Evolutionary conservation across 2,113 vertebrate species (phyloP).

Genomic region (Hippocampus comes): DNA sequence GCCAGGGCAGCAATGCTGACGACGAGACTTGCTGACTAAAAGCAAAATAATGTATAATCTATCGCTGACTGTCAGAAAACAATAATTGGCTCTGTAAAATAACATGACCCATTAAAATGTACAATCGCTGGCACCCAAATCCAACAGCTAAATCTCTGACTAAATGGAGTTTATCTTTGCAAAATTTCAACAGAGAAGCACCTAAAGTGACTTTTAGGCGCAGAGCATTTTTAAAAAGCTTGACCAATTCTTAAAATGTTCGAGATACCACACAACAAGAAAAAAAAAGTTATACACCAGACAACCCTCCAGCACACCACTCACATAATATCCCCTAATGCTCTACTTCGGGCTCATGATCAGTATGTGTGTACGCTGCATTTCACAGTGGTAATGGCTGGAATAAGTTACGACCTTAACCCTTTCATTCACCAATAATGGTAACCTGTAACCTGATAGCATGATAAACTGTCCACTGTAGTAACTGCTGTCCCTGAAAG

Average conservation of each 20-base stretch:
- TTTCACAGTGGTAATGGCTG: too few relatives aligned
- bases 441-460: too few relatives aligned
- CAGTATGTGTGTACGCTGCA: too few relatives aligned
- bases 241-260: neutral
- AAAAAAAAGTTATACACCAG: too few relatives aligned
- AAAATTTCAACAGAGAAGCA: neutral
- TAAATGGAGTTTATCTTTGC: neutral
- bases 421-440: too few relatives aligned
- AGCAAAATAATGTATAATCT: constrained; percentile 7
- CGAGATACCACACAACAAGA: too few relatives aligned
- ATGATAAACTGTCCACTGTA: too few relatives aligned
- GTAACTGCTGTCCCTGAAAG: too few relatives aligned
- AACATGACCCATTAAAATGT: neutral
- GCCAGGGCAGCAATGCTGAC: constrained; percentile 4
- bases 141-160: neutral
- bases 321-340: neutral
- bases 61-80: neutral
- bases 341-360: too few relatives aligned
- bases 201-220: neutral
- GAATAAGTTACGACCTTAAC: too few relatives aligned
- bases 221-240: too few relatives aligned
- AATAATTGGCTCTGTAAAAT: constrained; percentile 1
- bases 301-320: neutral
- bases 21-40: constrained; percentile 1
- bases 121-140: neutral